These are phyloP conservation scores for Caenorhabditis auriculariae DNA, from an alignment of 2,888 invertebrate species.

Conservation along the genomic window DNA sequence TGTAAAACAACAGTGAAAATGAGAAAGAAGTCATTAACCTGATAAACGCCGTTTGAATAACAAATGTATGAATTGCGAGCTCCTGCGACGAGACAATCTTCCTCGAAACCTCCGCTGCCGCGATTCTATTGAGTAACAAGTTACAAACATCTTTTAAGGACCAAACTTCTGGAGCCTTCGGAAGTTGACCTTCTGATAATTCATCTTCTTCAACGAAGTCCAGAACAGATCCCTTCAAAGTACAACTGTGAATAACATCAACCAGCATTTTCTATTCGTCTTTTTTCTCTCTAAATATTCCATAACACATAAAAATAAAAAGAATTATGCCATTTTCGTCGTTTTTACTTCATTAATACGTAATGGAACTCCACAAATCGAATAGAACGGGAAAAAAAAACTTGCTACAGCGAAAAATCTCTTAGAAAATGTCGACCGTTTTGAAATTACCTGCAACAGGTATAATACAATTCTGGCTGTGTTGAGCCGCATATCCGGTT, in stretches of 20 bases:
- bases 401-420: not conserved
- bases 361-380: not conserved
- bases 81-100: slow-evolving; percentile 66
- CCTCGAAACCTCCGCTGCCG: slow-evolving; percentile 35
- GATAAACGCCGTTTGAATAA: slow-evolving; percentile 36
- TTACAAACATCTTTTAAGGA: not conserved
- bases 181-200: slow-evolving; percentile 8
- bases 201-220: slow-evolving; percentile 48
- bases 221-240: slow-evolving; percentile 47
- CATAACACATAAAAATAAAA: too few relatives aligned
- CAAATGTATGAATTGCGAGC: slow-evolving; percentile 65
- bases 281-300: too few relatives aligned
- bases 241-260: not conserved
- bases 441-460: slow-evolving; percentile 75
- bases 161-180: not conserved
- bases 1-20: slow-evolving; percentile 66
- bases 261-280: too few relatives aligned
- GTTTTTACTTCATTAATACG: not conserved
- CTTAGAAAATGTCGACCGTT: not conserved
- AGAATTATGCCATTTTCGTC: too few relatives aligned
- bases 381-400: slow-evolving; percentile 3
- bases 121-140: slow-evolving; percentile 4
- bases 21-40: slow-evolving; percentile 14
- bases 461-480: slow-evolving; percentile 91
- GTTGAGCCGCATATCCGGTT: slow-evolving; percentile 80